Conservation (phyloP, 1,140 invertebrate species). For the Hestina assimilis region DNA sequence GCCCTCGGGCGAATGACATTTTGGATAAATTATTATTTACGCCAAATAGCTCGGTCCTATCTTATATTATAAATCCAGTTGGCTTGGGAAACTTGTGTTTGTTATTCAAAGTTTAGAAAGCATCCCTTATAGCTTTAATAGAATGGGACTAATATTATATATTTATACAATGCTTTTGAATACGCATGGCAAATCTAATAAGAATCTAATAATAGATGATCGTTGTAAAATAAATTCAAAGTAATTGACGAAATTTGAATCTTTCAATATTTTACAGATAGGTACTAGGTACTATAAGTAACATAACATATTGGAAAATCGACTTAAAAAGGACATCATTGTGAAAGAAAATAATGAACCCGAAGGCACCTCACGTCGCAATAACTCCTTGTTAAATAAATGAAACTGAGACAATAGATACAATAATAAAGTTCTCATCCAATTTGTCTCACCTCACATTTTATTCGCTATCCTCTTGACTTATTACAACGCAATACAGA, state of each 20-base stretch:
- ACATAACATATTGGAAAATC: too few relatives aligned
- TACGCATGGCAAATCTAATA: too few relatives aligned
- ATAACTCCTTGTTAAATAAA: constrained; percentile 20
- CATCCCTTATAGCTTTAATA: not conserved
- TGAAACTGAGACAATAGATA: constrained; percentile 32
- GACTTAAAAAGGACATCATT: not conserved
- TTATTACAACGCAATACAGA: constrained; percentile 66
- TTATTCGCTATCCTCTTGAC: constrained; percentile 55
- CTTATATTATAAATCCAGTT: constrained; percentile 4
- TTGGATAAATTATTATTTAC: constrained; percentile 40
- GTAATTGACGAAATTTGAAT: not conserved
- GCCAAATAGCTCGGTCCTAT: constrained; percentile 19
- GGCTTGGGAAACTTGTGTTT: constrained; percentile 1
- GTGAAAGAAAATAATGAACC: not conserved
- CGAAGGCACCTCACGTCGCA: constrained; percentile 1
- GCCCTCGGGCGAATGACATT: constrained; percentile 37
- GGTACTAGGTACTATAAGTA: too few relatives aligned
- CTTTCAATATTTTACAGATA: too few relatives aligned
- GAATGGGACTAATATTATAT: too few relatives aligned
- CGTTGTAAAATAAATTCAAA: too few relatives aligned
- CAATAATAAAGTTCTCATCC: constrained; percentile 64
- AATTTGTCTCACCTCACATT: constrained; percentile 71
- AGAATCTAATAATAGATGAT: too few relatives aligned
- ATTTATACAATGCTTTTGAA: too few relatives aligned
- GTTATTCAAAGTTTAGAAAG: not conserved